Evolutionary conservation across 2,888 invertebrate species (phyloP), one percentile per base, ranked within the genome.

Genomic region (Flexamia atlantica): DNA sequence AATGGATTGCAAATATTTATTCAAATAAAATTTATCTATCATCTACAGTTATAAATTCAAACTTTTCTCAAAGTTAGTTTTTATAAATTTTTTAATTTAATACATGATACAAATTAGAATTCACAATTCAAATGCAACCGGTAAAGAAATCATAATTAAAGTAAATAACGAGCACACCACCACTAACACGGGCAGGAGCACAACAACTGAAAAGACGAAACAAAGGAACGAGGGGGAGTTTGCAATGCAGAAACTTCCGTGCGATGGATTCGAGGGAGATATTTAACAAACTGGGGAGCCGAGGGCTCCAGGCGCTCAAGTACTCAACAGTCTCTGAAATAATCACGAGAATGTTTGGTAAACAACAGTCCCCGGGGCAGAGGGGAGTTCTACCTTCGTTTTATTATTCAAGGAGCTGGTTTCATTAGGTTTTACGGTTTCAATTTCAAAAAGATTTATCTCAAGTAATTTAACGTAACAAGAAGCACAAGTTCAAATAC

Each of bases 191-290:
- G n/a, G 36, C 40, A 72, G 72, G 40, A 42, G 72, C 36, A 46
- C 50, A 46, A 76, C 74, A 46, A 76, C 23, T 40, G 42, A 46
- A 46, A 46, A 42, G 40, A 20, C 20, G 74, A 46, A 81, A 64
- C 72, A 84, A 83, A 79, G 76, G 70, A 84, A 64, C 70, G 74
- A 30, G 36, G 82, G 60, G 57, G 32, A 76, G 20, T 83, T 53
- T 57, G 83, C 83, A 83, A 60, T 76, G 83, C 72, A 76, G 83
- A 76, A 76, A 83, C 25, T 72, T 42, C 20, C 42, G 68, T 30
- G 81, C 46, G 46, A 42, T 32, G 57, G 60, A 57, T 57, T 23
- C 14, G 72, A 42, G 82, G 70, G 82, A 42, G 74, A 76, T 76
- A 76, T 76, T 76, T 76, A 76, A 76, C 74, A 40, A 72, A 76